Conservation (phyloP, 2,797 vertebrate genomes). For the Phaenicophaeus curvirostris region DNA sequence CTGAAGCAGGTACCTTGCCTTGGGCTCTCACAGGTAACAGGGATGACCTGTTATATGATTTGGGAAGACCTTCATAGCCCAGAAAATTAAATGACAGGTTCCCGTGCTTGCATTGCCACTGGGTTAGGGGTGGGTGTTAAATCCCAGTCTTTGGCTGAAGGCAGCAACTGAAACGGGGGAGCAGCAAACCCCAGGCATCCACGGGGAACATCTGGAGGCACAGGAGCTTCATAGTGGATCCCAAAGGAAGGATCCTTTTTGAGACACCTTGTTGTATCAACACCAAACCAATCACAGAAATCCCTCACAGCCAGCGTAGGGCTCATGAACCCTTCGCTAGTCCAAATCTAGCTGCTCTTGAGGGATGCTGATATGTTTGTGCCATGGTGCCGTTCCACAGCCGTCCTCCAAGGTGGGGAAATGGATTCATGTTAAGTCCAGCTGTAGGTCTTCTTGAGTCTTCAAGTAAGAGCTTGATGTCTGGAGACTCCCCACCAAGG, state of each 20-base stretch:
- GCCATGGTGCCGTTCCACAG: rapidly evolving
- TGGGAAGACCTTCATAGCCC: neutral
- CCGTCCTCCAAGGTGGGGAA: neutral
- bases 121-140: neutral
- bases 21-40: too few relatives aligned
- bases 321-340: rapidly evolving
- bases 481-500: neutral
- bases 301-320: rapidly evolving
- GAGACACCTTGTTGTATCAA: neutral
- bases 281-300: neutral
- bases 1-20: too few relatives aligned
- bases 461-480: neutral
- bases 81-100: neutral
- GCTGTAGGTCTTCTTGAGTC: neutral
- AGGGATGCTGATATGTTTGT: neutral
- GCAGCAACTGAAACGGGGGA: neutral
- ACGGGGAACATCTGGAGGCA: neutral
- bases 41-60: neutral
- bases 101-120: neutral
- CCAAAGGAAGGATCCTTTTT: neutral
- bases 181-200: too few relatives aligned
- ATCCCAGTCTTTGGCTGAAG: neutral
- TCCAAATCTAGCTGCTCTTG: neutral
- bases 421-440: neutral
- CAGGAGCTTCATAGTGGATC: neutral